Conservation (phyloP, 2,113 vertebrate species). For the Notechis scutatus region DNA sequence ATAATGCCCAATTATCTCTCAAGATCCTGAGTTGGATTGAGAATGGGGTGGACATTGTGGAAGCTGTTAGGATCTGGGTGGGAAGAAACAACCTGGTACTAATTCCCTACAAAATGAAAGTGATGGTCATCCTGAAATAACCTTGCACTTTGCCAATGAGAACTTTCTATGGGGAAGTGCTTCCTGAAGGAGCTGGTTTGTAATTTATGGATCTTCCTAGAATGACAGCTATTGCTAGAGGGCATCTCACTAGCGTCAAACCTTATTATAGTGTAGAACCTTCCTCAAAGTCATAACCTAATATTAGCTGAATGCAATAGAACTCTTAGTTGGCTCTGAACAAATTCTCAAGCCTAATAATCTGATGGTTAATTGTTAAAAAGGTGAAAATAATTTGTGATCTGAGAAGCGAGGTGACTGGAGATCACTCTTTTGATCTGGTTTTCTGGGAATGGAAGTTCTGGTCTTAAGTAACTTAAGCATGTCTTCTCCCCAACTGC, state of each 20-base stretch:
- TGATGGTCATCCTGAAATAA: not conserved
- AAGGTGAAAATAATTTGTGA: not conserved
- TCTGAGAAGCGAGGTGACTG: not conserved
- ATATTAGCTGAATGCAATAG: not conserved
- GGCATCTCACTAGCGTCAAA: not conserved
- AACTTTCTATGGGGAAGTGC: not conserved
- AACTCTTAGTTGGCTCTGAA: not conserved
- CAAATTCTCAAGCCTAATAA: not conserved
- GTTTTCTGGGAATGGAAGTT: not conserved
- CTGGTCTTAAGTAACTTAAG: not conserved
- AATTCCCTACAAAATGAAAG: not conserved
- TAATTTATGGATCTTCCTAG: not conserved
- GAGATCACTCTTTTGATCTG: not conserved
- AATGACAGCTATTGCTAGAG: not conserved
- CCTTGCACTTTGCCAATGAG: not conserved
- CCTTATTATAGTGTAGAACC: not conserved
- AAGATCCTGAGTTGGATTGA: not conserved
- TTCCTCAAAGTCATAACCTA: not conserved
- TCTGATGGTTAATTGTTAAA: not conserved
- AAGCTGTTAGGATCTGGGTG: not conserved
- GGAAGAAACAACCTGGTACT: not conserved
- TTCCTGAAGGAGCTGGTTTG: not conserved
- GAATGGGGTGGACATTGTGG: not conserved
- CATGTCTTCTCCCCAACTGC: not conserved
- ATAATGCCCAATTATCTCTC: not conserved